Conservation (phyloP, 2,797 vertebrate genomes). For the Leucoraja ocellata region DNA sequence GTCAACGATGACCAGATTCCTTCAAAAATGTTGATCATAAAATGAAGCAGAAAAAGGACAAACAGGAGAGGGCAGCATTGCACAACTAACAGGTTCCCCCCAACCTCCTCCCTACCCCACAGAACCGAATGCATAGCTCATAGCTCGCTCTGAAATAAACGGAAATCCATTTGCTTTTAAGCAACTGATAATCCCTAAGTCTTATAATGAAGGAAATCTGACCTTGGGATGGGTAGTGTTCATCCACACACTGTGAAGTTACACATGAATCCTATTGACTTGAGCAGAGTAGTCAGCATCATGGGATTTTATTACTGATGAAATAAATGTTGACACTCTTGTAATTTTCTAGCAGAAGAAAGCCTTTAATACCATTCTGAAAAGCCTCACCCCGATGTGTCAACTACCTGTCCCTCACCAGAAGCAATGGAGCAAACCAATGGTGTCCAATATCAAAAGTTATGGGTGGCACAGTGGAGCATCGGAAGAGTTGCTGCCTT, state of each 20-base stretch:
- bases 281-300: not conserved
- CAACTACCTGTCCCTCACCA: not conserved
- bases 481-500: no score
- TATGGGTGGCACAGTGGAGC: no score
- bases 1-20: no score
- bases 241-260: not conserved
- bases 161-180: not conserved
- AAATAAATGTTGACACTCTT: no score
- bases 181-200: not conserved
- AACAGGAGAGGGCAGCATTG: constrained; percentile 4
- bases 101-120: no score
- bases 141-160: not conserved
- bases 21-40: no score
- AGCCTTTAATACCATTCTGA: no score
- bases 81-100: not conserved
- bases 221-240: no score
- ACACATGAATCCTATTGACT: not conserved
- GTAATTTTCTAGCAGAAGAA: not conserved
- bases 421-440: not conserved
- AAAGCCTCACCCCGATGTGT: no score
- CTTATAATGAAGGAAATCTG: not conserved
- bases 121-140: not conserved
- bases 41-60: not conserved
- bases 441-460: no score
- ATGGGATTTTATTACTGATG: not conserved